These are phyloP conservation scores for Pseudomyrmex concolor DNA, from an alignment of 1,140 invertebrate genomes.

Conservation along the genomic window DNA sequence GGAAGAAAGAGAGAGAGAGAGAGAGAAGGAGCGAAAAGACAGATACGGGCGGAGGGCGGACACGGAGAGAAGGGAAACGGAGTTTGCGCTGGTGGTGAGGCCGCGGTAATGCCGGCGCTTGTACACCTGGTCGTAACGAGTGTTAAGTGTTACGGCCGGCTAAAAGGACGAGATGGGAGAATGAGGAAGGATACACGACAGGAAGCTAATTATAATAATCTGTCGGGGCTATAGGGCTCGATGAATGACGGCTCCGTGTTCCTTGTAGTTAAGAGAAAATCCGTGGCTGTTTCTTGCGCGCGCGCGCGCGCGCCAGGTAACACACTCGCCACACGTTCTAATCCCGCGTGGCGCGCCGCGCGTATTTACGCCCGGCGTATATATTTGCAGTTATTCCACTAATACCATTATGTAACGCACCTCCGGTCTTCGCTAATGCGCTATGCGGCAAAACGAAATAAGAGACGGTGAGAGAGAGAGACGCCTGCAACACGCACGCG, in stretches of 20 bases:
- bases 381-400: conserved; percentile 45
- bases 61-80: conserved; percentile 37
- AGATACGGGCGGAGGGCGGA: conserved; percentile 15
- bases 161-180: conserved; percentile 42
- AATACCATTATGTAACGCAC: conserved; percentile 25
- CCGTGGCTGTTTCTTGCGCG: conserved; percentile 26
- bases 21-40: conserved; percentile 20
- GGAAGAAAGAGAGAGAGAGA: conserved; percentile 28
- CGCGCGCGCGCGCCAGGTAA: conserved; percentile 14
- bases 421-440: conserved; percentile 39
- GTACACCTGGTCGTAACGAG: conserved; percentile 67
- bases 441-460: neutral
- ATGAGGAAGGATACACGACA: conserved; percentile 62
- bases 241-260: conserved; percentile 55
- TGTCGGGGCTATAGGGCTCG: conserved; percentile 20
- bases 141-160: conserved; percentile 60
- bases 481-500: neutral
- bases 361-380: conserved; percentile 8
- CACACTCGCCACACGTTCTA: conserved; percentile 35
- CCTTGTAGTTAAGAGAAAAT: conserved; percentile 48
- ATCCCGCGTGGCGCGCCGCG: conserved; percentile 29
- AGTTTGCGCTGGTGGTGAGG: conserved; percentile 44
- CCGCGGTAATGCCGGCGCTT: conserved; percentile 56
- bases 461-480: neutral
- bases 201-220: conserved; percentile 71